Percentiles rank a stretch among this genome's conserved stretches.
Conservation (phyloP, 2,797 vertebrate genomes). For the Lophotriccus pileatus region DNA sequence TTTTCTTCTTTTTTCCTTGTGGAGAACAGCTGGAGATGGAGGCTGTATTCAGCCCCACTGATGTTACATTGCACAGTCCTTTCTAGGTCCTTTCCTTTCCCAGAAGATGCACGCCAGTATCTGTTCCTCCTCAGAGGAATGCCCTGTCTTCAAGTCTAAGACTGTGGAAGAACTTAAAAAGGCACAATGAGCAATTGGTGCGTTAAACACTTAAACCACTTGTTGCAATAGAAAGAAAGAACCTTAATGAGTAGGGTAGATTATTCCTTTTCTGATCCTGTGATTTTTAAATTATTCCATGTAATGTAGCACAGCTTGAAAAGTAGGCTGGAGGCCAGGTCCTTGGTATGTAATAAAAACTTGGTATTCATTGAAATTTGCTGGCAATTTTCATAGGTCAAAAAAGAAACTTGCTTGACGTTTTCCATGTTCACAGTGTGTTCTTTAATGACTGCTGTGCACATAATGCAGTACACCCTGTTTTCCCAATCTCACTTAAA, state of each 20-base stretch:
- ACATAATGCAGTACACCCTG: rapidly evolving
- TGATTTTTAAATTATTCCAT: neutral
- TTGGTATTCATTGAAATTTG: neutral
- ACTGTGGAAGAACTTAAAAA: neutral
- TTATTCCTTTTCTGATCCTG: neutral
- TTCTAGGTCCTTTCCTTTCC: neutral
- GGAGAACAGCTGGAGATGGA: neutral
- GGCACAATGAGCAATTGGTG: neutral
- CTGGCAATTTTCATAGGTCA: neutral
- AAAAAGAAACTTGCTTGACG: neutral
- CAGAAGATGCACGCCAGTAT: neutral
- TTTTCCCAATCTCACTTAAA: neutral
- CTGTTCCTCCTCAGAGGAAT: neutral
- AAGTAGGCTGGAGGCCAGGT: neutral
- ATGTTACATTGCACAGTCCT: neutral
- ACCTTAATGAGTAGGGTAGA: neutral
- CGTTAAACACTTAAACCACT: neutral
- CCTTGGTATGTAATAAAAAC: neutral
- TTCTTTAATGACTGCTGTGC: neutral
- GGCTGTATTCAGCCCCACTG: neutral
- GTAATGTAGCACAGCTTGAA: neutral
- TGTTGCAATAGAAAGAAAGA: neutral
- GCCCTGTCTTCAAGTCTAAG: neutral
- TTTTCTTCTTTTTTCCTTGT: neutral
- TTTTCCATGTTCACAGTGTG: neutral